Base-by-base conservation (phyloP, 2,113 vertebrate species). In the Salvelinus alpinus region DNA sequence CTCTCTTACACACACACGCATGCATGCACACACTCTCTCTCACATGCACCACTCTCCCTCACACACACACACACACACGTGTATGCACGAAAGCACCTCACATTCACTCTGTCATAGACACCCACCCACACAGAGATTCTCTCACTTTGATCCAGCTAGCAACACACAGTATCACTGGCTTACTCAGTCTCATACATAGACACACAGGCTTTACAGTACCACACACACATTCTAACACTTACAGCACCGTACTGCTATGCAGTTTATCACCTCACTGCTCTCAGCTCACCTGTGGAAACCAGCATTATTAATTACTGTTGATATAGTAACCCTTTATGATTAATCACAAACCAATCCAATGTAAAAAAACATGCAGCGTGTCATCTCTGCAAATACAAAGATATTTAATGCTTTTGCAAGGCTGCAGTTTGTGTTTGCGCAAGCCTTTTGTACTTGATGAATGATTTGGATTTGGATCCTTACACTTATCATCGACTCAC, bases 11-110 rank as follows among this genome's bases (percentile, higher is more conserved):
- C 34, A 31, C 72, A 38, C 62, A 38, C 48, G 5, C 47, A 73
- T 70, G 69, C 48, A 64, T 25, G 31, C 44, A 71, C 51, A 4
- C 48, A 66, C 72, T 59, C 60, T 54, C 54, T 64, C n/a, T 9
- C 34, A 62, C 71, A 66, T n/a, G 24, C 27, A 3, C 69, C 67
- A 80, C 16, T 57, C 12, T 31, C 29, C 12, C 38, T 3, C 31
- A 38, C 24, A 69, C 9, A 18, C 57, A 70, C 29, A 31, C 29
- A 31, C 4, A 31, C 29, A 5, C 24, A 24, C 47, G 20, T 18
- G 0, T 29, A 16, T 38, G 22, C 27, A 71, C 8, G 1, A 38
- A 25, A 71, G 62, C n/a, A 12, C 62, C 8, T 64, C 64, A 27
- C 64, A 14, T 29, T 38, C 66, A 20, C 20, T 59, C 16, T 20